phyloP scores from a whole-genome alignment of 2,113 vertebrate species.

The Mesitornis unicolor region DNA sequence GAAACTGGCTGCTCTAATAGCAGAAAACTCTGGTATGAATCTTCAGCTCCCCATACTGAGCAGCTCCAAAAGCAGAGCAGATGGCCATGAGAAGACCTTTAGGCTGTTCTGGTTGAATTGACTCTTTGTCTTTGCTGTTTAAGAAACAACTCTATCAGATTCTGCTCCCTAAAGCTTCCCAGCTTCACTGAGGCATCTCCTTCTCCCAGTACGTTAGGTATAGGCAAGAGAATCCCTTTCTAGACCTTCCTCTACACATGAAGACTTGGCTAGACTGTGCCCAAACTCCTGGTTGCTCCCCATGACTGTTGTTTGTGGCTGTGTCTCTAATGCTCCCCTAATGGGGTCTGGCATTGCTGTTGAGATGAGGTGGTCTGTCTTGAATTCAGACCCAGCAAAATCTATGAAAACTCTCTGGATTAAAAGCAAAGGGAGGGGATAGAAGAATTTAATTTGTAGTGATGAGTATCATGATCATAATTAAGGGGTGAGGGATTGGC shows the following conservation, averaged over 20 bases:
- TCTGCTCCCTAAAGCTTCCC: neutral
- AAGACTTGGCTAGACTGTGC: neutral
- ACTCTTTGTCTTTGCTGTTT: neutral
- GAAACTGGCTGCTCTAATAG: neutral
- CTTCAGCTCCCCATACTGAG: neutral
- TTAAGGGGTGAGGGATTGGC: neutral
- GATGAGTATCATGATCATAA: neutral
- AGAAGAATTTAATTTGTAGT: neutral
- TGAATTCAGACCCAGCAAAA: neutral
- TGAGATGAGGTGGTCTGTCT: neutral
- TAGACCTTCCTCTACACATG: fast-evolving
- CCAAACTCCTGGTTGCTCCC: neutral
- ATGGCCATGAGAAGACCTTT: neutral
- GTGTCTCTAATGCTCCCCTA: neutral
- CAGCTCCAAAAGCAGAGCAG: neutral
- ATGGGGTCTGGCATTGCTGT: neutral
- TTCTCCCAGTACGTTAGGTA: neutral
- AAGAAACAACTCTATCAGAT: neutral
- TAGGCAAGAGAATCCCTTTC: neutral
- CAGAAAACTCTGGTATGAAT: neutral
- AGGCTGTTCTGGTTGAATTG: neutral
- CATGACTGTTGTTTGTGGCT: neutral
- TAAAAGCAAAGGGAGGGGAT: neutral
- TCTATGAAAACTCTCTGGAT: neutral
- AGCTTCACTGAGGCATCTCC: neutral